Evolutionary conservation across 2,888 invertebrate genomes (phyloP), one percentile per base, ranked within the genome.

Genomic region (Xestobium rufovillosum): DNA sequence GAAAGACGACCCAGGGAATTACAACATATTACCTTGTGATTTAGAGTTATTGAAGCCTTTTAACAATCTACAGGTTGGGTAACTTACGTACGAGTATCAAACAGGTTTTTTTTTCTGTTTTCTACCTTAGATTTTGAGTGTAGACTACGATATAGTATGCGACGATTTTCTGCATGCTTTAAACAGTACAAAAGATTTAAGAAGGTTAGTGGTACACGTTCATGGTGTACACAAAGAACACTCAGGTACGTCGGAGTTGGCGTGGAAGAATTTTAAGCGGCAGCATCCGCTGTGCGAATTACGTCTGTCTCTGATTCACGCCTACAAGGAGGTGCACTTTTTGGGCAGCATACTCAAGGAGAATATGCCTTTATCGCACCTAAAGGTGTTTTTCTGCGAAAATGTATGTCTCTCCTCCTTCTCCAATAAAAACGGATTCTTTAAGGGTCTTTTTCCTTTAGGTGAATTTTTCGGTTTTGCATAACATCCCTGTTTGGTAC

Each of bases 381-480:
- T 84, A 33, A 76, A 80, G 55, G 78, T 80, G 36, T 72, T 83
- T 48, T 85, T 84, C 65, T 83, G 83, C 60, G 78, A 80, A 61
- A 66, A 69, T 57, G 73, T 74, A 61, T 64, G 66, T 60, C 6
- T 1, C 9, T 31, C n/a, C 12, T 15, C 12, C 6, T 11, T 35
- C 35, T 11, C 30, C 30, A 8, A 14, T 30, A 36, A 10, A 25
- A 35, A 4, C 3, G 12, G 3, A 38, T 28, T 29, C 14, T 6
- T 17, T 10, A 2, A n/a, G n/a, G 29, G 30, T 9, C 4, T 9
- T 33, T 14, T 30, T 49, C 36, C 50, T 50, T 4, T 45, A 67
- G 71, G 63, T 80, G 33, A 78, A 77, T 52, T 55, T 70, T 40
- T 60, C 67, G 26, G 71, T 75, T 19, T 60, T 81, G 30, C 68